phyloP scores from a whole-genome alignment of 2,797 vertebrate species.

The Sebastes cheni region DNA sequence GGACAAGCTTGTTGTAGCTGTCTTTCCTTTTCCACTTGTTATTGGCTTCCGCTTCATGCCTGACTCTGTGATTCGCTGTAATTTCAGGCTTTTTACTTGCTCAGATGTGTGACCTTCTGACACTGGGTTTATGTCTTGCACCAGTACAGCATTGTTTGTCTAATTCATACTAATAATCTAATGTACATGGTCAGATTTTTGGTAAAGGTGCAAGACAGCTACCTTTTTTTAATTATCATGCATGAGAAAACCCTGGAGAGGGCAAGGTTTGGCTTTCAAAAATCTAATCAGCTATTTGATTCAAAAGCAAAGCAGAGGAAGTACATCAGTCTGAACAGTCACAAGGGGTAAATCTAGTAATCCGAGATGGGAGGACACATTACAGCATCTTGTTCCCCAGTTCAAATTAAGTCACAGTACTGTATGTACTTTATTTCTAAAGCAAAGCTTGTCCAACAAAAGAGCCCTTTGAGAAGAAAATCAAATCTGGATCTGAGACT shows the following conservation, averaged over 20 bases:
- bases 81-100: conserved; percentile 33
- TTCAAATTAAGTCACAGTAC: conserved; percentile 60
- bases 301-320: conserved; percentile 22
- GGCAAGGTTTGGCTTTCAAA: conserved; percentile 17
- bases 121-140: neutral
- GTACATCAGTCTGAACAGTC: conserved; percentile 21
- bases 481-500: conserved; percentile 57
- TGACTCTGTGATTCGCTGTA: conserved; percentile 29
- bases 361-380: conserved; percentile 47
- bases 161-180: neutral
- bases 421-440: conserved; percentile 34
- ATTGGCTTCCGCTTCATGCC: conserved; percentile 25
- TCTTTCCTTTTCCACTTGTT: conserved; percentile 26
- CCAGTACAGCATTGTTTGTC: neutral
- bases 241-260: neutral
- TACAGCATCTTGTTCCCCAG: conserved; percentile 49
- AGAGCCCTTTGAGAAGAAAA: conserved; percentile 64
- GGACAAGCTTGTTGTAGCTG: conserved; percentile 37
- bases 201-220: neutral
- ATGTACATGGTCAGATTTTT: neutral
- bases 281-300: conserved; percentile 30
- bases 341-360: conserved; percentile 43
- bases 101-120: conserved; percentile 5
- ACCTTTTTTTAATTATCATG: neutral
- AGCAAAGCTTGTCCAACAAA: conserved; percentile 58